These are phyloP conservation scores for Cryptosula pallasiana DNA, from an alignment of 2,888 invertebrate genomes.

Conservation along the genomic window DNA sequence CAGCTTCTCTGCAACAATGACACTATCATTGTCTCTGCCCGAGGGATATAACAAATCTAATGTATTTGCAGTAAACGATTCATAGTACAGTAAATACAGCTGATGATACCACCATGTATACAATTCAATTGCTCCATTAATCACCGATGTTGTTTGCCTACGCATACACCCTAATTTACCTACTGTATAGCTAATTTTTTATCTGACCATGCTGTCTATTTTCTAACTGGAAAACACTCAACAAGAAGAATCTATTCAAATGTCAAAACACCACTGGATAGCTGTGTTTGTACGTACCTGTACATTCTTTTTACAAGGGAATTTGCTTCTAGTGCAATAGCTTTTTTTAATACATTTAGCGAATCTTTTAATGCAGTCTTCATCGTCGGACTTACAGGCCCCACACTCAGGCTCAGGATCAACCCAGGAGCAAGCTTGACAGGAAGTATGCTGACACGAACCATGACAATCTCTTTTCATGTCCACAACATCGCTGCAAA, in stretches of 20 bases:
- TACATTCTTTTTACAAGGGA: constrained; percentile 31
- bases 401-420: constrained; percentile 37
- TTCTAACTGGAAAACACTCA: neutral
- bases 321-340: constrained; percentile 36
- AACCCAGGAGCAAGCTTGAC: constrained; percentile 44
- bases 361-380: constrained; percentile 44
- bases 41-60: neutral
- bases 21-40: too few relatives aligned
- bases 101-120: neutral
- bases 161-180: neutral
- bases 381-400: constrained; percentile 43
- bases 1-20: too few relatives aligned
- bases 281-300: neutral
- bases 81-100: neutral
- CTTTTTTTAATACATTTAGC: constrained; percentile 43
- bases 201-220: neutral
- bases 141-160: neutral
- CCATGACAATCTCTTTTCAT: constrained; percentile 41
- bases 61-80: neutral
- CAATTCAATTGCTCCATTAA: too few relatives aligned
- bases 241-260: neutral
- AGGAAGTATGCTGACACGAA: constrained; percentile 51
- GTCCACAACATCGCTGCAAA: constrained; percentile 42
- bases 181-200: neutral
- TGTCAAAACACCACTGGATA: neutral